These are phyloP conservation scores for Amphiduros pacificus DNA, from an alignment of 2,888 invertebrate species.

Conservation along the genomic window DNA sequence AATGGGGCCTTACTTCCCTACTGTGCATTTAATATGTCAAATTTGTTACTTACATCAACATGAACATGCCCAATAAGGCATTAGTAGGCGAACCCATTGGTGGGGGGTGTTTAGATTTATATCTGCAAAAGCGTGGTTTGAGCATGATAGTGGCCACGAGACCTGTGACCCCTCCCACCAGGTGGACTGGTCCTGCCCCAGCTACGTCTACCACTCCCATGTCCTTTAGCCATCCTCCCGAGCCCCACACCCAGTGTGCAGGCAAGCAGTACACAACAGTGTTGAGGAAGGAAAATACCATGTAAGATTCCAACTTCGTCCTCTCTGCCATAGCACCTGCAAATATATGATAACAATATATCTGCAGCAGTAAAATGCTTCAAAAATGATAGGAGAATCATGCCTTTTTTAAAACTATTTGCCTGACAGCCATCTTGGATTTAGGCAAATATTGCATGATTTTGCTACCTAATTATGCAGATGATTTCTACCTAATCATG, in stretches of 20 bases:
- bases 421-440: too few species aligned
- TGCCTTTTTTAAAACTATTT: too few species aligned
- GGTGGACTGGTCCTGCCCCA: slow-evolving; percentile 67
- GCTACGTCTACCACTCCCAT: slow-evolving; percentile 90
- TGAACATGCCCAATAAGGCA: slow-evolving; percentile 51
- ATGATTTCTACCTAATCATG: too few species aligned
- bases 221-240: slow-evolving; percentile 80
- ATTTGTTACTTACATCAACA: slow-evolving; percentile 42
- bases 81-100: slow-evolving; percentile 49
- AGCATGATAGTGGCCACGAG: slow-evolving; percentile 51
- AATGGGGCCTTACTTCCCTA: too few species aligned
- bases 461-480: too few species aligned
- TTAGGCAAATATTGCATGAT: too few species aligned
- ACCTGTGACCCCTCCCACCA: slow-evolving; percentile 52
- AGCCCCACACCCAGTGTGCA: slow-evolving; percentile 62
- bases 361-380: too few species aligned
- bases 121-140: slow-evolving; percentile 47
- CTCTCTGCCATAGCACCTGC: slow-evolving; percentile 95
- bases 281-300: slow-evolving; percentile 84
- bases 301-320: slow-evolving; percentile 78
- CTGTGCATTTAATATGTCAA: too few species aligned
- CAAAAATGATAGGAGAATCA: too few species aligned
- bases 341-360: too few species aligned
- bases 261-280: slow-evolving; percentile 89
- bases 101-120: slow-evolving; percentile 47